Conservation (phyloP, 2,888 invertebrate species). For the Fragum whitleyi region DNA sequence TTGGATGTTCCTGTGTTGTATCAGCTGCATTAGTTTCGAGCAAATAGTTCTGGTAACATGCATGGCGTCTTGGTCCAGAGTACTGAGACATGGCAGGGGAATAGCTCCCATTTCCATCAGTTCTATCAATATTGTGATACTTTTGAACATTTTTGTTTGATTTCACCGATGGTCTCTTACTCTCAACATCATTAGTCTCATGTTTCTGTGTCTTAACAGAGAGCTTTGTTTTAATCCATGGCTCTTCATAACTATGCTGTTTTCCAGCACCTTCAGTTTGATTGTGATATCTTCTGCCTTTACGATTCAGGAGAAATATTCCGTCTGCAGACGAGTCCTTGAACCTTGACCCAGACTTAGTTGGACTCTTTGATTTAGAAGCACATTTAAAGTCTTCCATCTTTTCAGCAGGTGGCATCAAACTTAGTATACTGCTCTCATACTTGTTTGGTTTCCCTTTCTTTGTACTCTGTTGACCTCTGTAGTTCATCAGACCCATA, state of each 20-base stretch:
- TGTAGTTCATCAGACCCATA: neutral
- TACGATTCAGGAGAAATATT: constrained; percentile 12
- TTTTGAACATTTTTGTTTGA: constrained; percentile 50
- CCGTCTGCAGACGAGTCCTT: constrained; percentile 18
- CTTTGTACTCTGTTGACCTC: neutral
- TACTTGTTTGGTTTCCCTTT: neutral
- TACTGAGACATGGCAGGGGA: constrained; percentile 5
- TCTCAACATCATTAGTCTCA: neutral
- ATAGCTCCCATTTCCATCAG: neutral
- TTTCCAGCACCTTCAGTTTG: neutral
- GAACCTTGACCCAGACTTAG: neutral
- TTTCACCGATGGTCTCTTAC: constrained; percentile 39
- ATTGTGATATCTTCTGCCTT: neutral
- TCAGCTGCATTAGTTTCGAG: constrained; percentile 44
- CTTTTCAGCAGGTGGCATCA: constrained; percentile 15
- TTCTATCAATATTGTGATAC: constrained; percentile 24
- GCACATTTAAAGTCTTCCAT: constrained; percentile 7
- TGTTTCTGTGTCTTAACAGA: neutral
- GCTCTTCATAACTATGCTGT: neutral
- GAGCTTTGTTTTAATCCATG: neutral
- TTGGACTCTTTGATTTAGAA: neutral
- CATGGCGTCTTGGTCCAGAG: constrained; percentile 36
- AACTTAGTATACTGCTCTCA: constrained; percentile 17
- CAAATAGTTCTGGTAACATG: constrained; percentile 57
- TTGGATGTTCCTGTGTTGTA: neutral